A percentile compares a stretch with the other conserved stretches of the same genome.
phyloP scores from a whole-genome alignment of 2,888 invertebrate species.

The Elegia similella region DNA sequence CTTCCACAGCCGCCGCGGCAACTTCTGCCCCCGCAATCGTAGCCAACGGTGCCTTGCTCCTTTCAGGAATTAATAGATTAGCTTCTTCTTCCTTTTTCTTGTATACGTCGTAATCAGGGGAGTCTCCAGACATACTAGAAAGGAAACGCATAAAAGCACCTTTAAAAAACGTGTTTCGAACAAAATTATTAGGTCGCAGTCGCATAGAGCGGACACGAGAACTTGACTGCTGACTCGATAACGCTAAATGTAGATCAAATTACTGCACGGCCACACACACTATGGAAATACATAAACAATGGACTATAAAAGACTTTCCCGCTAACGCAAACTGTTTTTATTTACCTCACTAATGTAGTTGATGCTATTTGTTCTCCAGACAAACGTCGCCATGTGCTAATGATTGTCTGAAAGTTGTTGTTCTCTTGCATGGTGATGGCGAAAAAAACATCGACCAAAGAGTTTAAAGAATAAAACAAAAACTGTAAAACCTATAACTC shows the following conservation, averaged over 20 bases:
- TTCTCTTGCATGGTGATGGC: conserved; percentile 63
- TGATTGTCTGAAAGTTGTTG: conserved; percentile 69
- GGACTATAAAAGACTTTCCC: conserved; percentile 30
- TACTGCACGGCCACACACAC: conserved; percentile 28
- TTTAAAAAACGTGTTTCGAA: conserved; percentile 17
- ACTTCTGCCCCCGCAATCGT: conserved; percentile 32
- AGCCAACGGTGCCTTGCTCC: conserved; percentile 37
- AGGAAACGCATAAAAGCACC: conserved; percentile 16
- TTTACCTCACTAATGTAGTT: conserved; percentile 57
- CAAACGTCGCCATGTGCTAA: conserved; percentile 71
- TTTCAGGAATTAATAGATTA: conserved; percentile 48
- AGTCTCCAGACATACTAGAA: conserved; percentile 71
- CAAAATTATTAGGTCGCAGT: neutral
- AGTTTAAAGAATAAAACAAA: conserved; percentile 34
- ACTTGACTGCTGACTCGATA: conserved; percentile 4
- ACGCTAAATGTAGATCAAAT: conserved; percentile 19
- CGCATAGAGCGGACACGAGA: neutral
- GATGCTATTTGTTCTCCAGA: conserved; percentile 61
- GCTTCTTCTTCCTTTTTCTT: conserved; percentile 64
- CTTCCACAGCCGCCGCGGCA: conserved; percentile 34
- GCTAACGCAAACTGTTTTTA: conserved; percentile 20
- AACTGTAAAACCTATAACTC: neutral
- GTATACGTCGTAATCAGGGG: conserved; percentile 50
- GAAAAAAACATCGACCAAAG: conserved; percentile 48
- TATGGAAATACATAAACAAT: conserved; percentile 42